Base-by-base conservation (phyloP, 2,113 vertebrate genomes). In the Menura novaehollandiae region DNA sequence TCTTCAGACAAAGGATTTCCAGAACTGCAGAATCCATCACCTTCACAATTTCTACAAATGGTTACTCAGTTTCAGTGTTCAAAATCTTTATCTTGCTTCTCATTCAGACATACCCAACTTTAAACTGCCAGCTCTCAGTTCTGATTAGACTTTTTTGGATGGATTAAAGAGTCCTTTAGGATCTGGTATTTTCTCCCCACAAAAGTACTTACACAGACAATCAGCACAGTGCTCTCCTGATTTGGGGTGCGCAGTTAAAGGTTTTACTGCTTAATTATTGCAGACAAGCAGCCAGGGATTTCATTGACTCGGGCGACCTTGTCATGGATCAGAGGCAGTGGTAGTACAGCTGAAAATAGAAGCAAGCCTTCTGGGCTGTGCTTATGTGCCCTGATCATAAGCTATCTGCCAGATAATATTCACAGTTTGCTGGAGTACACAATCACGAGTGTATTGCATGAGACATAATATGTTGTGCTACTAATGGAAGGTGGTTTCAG, bases 301-400 rank as follows among this genome's bases (percentile, higher is more conserved):
- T 90, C 51, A 67, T 59, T 74, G 75, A 95, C 82, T 85, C 63
- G 32, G 6, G 51, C 0, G 35, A 94, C 94, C 95, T 96, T 94
- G 81, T 67, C 71, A 83, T 66, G 75, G 67, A 88, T 89, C 90
- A 94, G 81, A 93, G n/a, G 30, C 37, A 9, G 28, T 60, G 51
- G 77, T 37, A 81, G 62, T 37, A 66, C 23, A 83, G 47, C 82
- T 86, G 93, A 95, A 97, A 96, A 96, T 60, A 95, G 94, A 78
- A 95, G 52, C 28, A 74, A 91, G 21, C 63, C 51, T 86, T 90
- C 72, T 91, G 75, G 46, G 82, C 76, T 77, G 43, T 88, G 67
- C 78, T 69, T 68, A 66, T 37, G 28, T 69, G 74, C 49, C 20
- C 52, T 73, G 24, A 88, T 96, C 84, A 71, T 91, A 85, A 88